Base-by-base conservation (phyloP, 2,113 vertebrate species). In the Percina caprodes region DNA sequence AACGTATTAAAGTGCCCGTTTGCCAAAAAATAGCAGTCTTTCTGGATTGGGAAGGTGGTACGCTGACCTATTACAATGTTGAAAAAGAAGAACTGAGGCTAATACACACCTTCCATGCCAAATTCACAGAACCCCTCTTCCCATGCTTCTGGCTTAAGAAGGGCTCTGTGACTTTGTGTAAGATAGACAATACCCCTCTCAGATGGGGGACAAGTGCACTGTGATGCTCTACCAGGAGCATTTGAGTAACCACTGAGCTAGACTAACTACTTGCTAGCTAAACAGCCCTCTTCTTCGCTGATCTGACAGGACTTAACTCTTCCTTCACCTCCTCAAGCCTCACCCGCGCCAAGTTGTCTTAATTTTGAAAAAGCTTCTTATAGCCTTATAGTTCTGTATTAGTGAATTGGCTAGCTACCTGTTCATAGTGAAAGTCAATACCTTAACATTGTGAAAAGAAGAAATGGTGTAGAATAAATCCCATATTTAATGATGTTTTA, bases 31-130 rank as follows among this genome's bases (percentile, higher is more conserved):
- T 89, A 71, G 85, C 46, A 24, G 54, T 89, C 4, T 0, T 84
- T 10, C 9, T 91, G 60, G 83, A 91, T 0, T 77, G 60, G 59
- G 51, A 80, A 6, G 24, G 62, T 35, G 89, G 89, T 9, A 72
- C 46, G 48, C 56, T 91, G 81, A 77, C 55, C 56, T 89, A 84
- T 58, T 88, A 84, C 46, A 55, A 15, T 33, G 65, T 86, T 5
- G 58, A 18, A 49, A 55, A 74, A 49, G 74, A 5, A 61, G 0
- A 76, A 26, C 59, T 49, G 62, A 76, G 18, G 13, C 71, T 46
- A 48, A 85, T 91, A n/a, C 79, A 91, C 80, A 89, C 52, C 18
- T 89, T 91, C 35, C 0, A 54, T 6, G 42, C 42, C 56, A 42
- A 62, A 26, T 91, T 91, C 77, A 85, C 23, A 48, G 16, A 79